These are phyloP conservation scores for Cataglyphis cursor DNA, from an alignment of 2,888 invertebrate genomes.

Conservation along the genomic window DNA sequence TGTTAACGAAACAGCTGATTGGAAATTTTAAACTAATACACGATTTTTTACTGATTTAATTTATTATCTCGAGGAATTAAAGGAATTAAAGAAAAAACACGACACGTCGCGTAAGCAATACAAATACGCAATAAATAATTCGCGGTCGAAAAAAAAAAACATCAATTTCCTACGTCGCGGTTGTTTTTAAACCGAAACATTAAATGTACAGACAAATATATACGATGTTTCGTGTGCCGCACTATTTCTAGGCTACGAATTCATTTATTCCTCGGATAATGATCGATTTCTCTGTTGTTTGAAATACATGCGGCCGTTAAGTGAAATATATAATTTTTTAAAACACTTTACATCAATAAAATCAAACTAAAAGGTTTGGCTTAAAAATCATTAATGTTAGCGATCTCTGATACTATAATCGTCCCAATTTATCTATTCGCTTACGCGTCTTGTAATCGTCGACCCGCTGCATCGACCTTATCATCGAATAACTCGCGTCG, in stretches of 20 bases:
- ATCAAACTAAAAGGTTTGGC: background rate
- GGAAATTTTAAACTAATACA: background rate
- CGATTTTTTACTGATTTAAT: conserved; percentile 24
- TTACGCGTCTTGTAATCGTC: conserved; percentile 3
- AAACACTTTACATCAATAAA: background rate
- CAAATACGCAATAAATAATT: conserved; percentile 40
- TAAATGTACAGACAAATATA: background rate
- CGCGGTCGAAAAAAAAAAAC: background rate
- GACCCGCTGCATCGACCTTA: conserved; percentile 25
- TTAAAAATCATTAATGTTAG: background rate
- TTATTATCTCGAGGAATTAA: background rate
- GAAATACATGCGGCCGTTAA: background rate
- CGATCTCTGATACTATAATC: background rate
- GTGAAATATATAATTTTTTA: conserved; percentile 21
- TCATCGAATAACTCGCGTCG: background rate
- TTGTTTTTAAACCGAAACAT: conserved; percentile 15
- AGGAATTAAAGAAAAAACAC: conserved; percentile 1
- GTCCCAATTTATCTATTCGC: conserved; percentile 16
- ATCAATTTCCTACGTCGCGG: background rate
- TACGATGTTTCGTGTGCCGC: background rate
- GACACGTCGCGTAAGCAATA: background rate
- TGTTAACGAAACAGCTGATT: background rate
- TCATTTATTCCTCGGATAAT: conserved; percentile 27
- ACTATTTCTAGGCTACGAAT: conserved; percentile 12
- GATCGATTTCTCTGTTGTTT: background rate